A percentile compares a stretch with the other conserved stretches of the same genome.
These are phyloP conservation scores for Tursiops truncatus DNA, from an alignment of 2,113 vertebrate genomes.

Conservation along the genomic window DNA sequence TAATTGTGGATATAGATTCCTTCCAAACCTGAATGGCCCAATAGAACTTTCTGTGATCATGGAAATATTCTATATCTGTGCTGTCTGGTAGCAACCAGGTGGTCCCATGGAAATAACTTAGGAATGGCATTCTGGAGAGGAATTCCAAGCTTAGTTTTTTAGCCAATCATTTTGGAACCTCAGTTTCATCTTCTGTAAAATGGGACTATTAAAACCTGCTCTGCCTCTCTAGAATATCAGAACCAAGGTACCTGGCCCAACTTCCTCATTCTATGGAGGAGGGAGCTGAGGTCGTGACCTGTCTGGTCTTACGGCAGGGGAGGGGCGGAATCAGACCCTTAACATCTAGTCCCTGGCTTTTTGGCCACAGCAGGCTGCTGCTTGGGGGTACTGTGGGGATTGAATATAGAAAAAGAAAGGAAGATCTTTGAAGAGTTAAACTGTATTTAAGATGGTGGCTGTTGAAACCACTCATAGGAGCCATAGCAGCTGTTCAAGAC, in stretches of 20 bases:
- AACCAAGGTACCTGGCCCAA: neutral
- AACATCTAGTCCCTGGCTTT: neutral
- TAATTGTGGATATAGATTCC: neutral
- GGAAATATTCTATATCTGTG: neutral
- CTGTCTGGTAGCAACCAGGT: neutral
- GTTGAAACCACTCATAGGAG: neutral
- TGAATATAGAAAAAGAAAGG: neutral
- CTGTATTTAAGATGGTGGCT: neutral
- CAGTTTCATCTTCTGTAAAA: neutral
- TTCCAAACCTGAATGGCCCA: neutral
- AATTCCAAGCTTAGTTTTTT: neutral
- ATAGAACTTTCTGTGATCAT: neutral
- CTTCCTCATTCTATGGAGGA: neutral
- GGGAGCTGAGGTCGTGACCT: fast-evolving
- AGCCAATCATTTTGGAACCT: neutral
- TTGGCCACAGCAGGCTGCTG: neutral
- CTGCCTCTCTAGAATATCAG: neutral
- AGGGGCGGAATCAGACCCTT: neutral
- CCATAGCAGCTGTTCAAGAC: neutral
- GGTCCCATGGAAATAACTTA: neutral
- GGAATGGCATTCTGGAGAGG: neutral
- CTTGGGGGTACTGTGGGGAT: neutral
- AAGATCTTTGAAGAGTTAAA: neutral
- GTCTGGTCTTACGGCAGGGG: neutral
- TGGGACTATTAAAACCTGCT: neutral